These are phyloP conservation scores for Anomalospiza imberbis DNA, from an alignment of 2,797 vertebrate genomes.

Conservation along the genomic window DNA sequence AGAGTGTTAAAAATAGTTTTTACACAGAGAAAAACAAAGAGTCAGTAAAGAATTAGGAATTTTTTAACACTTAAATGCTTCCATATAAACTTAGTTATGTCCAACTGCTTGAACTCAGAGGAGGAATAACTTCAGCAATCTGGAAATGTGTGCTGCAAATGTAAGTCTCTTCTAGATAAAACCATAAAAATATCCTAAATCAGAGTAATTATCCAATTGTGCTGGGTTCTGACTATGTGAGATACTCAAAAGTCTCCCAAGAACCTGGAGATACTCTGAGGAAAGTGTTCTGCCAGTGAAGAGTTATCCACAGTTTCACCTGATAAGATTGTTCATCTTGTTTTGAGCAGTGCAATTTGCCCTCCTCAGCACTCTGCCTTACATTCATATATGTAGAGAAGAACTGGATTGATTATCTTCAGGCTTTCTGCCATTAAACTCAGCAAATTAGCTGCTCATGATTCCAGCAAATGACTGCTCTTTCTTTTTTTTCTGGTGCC, in stretches of 20 bases:
- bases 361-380: background rate
- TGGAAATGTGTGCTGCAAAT: background rate
- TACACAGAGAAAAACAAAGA: background rate
- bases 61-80: background rate
- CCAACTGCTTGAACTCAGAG: background rate
- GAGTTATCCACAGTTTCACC: constrained; percentile 16
- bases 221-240: background rate
- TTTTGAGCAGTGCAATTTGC: background rate
- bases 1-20: background rate
- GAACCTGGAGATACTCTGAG: background rate
- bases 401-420: constrained; percentile 27
- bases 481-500: background rate
- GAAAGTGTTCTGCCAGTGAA: background rate
- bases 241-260: background rate
- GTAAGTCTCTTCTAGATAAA: background rate
- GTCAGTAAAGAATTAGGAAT: background rate
- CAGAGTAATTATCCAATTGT: background rate
- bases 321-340: constrained; percentile 9
- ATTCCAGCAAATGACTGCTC: constrained; percentile 36
- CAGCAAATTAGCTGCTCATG: constrained; percentile 42
- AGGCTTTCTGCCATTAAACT: constrained; percentile 41
- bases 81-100: background rate
- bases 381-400: constrained; percentile 16
- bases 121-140: background rate
- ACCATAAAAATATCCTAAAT: background rate